Percentiles rank a stretch among this genome's conserved stretches.
phyloP scores from a whole-genome alignment of 2,888 invertebrate species.

The Lasioglossum leucozonium region DNA sequence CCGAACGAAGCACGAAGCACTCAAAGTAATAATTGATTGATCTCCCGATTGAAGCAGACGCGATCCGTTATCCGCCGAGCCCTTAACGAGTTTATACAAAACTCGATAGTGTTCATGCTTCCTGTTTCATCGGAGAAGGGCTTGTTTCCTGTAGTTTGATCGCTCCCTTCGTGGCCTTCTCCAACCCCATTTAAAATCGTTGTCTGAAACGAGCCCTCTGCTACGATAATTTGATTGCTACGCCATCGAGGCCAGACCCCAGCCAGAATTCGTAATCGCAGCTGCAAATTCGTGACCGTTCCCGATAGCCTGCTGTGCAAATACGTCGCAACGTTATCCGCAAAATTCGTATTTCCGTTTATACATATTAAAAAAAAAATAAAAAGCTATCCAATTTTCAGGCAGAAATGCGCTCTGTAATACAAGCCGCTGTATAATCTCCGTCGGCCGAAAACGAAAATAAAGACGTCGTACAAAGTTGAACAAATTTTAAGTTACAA shows the following conservation, averaged over 20 bases:
- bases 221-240: conserved; percentile 67
- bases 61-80: conserved; percentile 21
- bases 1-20: background rate
- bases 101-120: conserved; percentile 52
- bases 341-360: conserved; percentile 2
- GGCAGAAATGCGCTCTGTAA: background rate
- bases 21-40: background rate
- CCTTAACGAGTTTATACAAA: conserved; percentile 55
- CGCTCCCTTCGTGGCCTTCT: conserved; percentile 57
- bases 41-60: conserved; percentile 12
- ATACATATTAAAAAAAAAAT: background rate
- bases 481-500: background rate
- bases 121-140: conserved; percentile 56
- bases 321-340: background rate
- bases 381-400: background rate
- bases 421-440: background rate
- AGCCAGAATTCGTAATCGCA: conserved; percentile 58
- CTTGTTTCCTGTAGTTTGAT: conserved; percentile 71
- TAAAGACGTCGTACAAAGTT: background rate
- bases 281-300: conserved; percentile 34
- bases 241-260: conserved; percentile 55
- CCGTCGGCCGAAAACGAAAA: background rate
- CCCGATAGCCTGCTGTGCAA: conserved; percentile 15
- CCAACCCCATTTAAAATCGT: conserved; percentile 64
- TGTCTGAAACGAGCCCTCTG: conserved; percentile 67